Base-by-base conservation (phyloP, 2,797 vertebrate species). In the Syngnathus rostellatus region DNA sequence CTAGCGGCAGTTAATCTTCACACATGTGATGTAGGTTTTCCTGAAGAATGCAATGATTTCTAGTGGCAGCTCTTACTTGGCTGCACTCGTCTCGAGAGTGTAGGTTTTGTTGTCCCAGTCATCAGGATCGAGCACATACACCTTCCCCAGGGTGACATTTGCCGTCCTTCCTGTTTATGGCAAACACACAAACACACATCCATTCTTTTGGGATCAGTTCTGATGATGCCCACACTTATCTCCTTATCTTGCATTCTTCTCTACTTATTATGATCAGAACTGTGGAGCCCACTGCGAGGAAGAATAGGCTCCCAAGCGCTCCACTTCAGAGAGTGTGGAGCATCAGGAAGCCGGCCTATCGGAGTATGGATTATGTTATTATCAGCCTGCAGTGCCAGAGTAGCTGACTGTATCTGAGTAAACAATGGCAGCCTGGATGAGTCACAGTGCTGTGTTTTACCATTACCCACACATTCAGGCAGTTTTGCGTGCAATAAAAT, bases 41-140 rank as follows among this genome's bases (percentile, higher is more conserved):
- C 31, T 37, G 19, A 41, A n/a, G 41, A 60, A 21, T 21, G 19
- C 6, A 21, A 21, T 21, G 17, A 51, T n/a, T 51, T 51, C n/a
- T n/a, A 7, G 8, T 12, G 2, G 76, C 72, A 76, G 76, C 77
- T 75, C 93, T 91, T 92, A 95, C 94, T 90, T 93, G 79, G 92
- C 89, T 73, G 91, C 87, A 67, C 91, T 90, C 81, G 91, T 91
- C 90, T 94, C 93, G 72, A 92, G 90, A 76, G 89, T 85, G 84
- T 93, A 97, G 68, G 94, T 97, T 89, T 95, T 97, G 90, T 94
- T 95, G 89, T 94, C 94, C 93, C 94, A 94, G 81, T 95, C 94
- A 81, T 97, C 94, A 60, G 89, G 92, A 90, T 96, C 95, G 64
- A 93, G 94, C 77, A 92, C 91, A 84, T 92, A 93, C 70, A 95